Evolutionary conservation across 2,113 vertebrate genomes (phyloP).

Genomic region (Rhegmatorhina hoffmannsi): DNA sequence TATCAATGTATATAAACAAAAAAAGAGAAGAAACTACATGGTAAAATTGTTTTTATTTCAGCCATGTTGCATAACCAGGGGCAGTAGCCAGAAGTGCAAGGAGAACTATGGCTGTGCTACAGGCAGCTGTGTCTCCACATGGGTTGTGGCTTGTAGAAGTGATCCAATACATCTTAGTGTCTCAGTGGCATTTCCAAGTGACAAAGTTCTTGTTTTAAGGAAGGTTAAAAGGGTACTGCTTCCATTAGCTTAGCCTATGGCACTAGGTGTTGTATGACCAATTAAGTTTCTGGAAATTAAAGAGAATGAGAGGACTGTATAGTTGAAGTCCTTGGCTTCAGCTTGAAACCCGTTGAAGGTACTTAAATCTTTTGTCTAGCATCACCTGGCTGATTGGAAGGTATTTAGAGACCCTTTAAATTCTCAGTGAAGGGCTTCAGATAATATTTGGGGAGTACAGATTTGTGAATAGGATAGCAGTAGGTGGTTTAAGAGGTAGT

Average conservation of each 20-base stretch:
- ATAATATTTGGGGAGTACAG: neutral
- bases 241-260: neutral
- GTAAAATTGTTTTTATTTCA: neutral
- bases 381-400: neutral
- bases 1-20: neutral
- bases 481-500: slow-evolving; percentile 1
- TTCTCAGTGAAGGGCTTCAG: neutral
- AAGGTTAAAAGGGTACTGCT: neutral
- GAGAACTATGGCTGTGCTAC: rapidly evolving
- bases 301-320: neutral
- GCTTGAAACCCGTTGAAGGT: neutral
- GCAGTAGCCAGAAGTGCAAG: neutral
- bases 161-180: neutral
- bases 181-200: neutral
- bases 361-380: neutral
- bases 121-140: neutral
- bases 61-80: no score
- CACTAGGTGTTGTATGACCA: neutral
- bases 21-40: neutral
- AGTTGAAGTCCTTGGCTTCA: neutral
- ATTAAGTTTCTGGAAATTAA: neutral
- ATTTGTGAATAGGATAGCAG: neutral
- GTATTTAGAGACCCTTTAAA: neutral
- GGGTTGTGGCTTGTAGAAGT: neutral
- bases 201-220: neutral